phyloP scores from a whole-genome alignment of 1,140 invertebrate genomes.

The Brachionus asplanchnoidis region DNA sequence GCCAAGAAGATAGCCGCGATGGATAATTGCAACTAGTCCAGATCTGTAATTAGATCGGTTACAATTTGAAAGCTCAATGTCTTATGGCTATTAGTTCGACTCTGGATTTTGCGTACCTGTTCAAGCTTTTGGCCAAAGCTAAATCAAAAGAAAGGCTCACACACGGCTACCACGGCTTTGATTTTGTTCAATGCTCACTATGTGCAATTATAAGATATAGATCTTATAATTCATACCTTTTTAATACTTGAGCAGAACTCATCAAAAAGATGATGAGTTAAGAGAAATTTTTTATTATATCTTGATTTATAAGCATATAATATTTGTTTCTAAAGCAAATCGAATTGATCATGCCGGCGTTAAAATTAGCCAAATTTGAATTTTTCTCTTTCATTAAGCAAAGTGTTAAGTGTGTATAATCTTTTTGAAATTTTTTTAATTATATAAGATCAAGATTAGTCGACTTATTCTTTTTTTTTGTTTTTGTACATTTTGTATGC shows the following conservation, averaged over 20 bases:
- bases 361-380: conserved; percentile 12
- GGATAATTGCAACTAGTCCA: conserved; percentile 3
- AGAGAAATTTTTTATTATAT: conserved; percentile 3
- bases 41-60: conserved; percentile 28
- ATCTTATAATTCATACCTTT: conserved; percentile 27
- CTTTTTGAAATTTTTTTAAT: background rate
- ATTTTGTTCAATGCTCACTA: conserved; percentile 6
- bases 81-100: conserved; percentile 30
- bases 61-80: background rate
- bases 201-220: conserved; percentile 18
- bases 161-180: background rate
- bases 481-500: background rate
- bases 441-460: background rate
- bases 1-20: background rate
- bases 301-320: conserved; percentile 30
- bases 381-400: conserved; percentile 18
- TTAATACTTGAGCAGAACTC: background rate
- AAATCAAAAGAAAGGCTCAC: background rate
- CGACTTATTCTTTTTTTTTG: background rate
- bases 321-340: background rate
- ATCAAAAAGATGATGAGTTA: conserved; percentile 37
- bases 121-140: background rate
- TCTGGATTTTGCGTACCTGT: conserved; percentile 10
- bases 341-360: conserved; percentile 14
- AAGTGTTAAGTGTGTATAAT: conserved; percentile 4